These are phyloP conservation scores for Nomada goodeniana DNA, from an alignment of 2,888 invertebrate genomes.

Conservation along the genomic window DNA sequence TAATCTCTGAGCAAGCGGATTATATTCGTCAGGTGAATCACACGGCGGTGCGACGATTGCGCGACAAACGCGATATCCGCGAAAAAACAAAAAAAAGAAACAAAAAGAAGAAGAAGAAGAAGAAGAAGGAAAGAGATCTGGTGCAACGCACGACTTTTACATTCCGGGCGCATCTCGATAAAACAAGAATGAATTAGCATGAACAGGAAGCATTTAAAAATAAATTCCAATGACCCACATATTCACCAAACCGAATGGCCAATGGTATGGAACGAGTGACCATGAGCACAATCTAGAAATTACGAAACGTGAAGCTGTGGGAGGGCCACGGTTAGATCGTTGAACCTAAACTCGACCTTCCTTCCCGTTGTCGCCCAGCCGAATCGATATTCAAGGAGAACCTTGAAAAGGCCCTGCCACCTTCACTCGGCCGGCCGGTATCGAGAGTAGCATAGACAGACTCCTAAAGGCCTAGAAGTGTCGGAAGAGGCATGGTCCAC, in stretches of 20 bases:
- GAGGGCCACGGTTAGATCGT: conserved; percentile 39
- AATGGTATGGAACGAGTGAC: neutral
- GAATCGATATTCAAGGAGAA: conserved; percentile 61
- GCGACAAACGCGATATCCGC: neutral
- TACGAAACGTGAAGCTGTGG: neutral
- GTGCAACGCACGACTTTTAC: too few relatives aligned
- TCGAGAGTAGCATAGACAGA: conserved; percentile 37
- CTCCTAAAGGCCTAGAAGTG: conserved; percentile 45
- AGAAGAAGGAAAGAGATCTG: too few relatives aligned
- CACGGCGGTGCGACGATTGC: neutral
- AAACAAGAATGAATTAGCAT: too few relatives aligned
- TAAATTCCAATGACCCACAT: too few relatives aligned
- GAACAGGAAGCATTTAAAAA: too few relatives aligned
- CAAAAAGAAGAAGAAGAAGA: too few relatives aligned
- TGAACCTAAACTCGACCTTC: conserved; percentile 64
- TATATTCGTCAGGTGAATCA: conserved; percentile 44
- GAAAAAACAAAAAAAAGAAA: neutral
- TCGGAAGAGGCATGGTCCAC: conserved; percentile 65
- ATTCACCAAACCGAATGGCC: neutral
- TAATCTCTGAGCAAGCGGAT: conserved; percentile 32
- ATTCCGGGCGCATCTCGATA: too few relatives aligned
- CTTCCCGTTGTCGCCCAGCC: conserved; percentile 36
- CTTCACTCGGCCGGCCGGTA: conserved; percentile 30
- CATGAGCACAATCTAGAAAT: neutral
- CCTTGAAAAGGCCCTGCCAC: conserved; percentile 53